These are phyloP conservation scores for Yasuhikotakia modesta DNA, from an alignment of 2,797 vertebrate genomes.

Conservation along the genomic window DNA sequence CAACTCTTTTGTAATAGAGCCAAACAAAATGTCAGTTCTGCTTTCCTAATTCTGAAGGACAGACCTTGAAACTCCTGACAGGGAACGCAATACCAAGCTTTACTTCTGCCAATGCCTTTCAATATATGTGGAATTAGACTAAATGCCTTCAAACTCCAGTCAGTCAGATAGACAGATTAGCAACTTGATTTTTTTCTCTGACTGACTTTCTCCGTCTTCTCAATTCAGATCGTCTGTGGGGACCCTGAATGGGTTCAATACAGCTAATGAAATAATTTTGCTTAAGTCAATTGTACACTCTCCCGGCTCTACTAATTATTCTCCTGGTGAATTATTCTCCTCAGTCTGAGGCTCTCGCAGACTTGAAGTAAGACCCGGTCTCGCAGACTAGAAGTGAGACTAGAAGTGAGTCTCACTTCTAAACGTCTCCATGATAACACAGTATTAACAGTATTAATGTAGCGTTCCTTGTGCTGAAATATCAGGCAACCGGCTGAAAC, in stretches of 20 bases:
- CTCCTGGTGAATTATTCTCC: slow-evolving; percentile 66
- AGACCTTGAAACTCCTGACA: slow-evolving; percentile 64
- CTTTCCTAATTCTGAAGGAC: slow-evolving; percentile 50
- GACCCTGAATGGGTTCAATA: slow-evolving; percentile 68
- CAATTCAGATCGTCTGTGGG: slow-evolving; percentile 60
- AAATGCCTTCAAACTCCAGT: slow-evolving; percentile 68
- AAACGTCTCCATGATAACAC: slow-evolving; percentile 48
- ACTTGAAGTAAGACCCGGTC: slow-evolving; percentile 56
- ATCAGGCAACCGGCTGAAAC: not conserved
- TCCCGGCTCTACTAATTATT: slow-evolving; percentile 64
- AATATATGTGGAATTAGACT: slow-evolving; percentile 76
- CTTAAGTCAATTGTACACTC: slow-evolving; percentile 63
- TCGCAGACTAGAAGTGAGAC: slow-evolving; percentile 52
- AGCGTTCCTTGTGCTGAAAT: slow-evolving; percentile 48
- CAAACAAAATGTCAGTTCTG: slow-evolving; percentile 16
- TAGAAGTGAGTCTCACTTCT: slow-evolving; percentile 60
- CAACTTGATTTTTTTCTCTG: slow-evolving; percentile 63
- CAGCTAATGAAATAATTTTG: slow-evolving; percentile 70
- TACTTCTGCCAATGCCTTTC: slow-evolving; percentile 64
- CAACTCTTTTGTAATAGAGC: slow-evolving; percentile 2
- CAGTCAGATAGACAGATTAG: slow-evolving; percentile 68
- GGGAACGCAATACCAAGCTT: slow-evolving; percentile 67
- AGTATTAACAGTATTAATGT: slow-evolving; percentile 65
- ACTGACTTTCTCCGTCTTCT: slow-evolving; percentile 59
- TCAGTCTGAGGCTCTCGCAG: slow-evolving; percentile 62